These are phyloP conservation scores for Brachyalestes nurse DNA, from an alignment of 2,797 vertebrate species.

Conservation along the genomic window DNA sequence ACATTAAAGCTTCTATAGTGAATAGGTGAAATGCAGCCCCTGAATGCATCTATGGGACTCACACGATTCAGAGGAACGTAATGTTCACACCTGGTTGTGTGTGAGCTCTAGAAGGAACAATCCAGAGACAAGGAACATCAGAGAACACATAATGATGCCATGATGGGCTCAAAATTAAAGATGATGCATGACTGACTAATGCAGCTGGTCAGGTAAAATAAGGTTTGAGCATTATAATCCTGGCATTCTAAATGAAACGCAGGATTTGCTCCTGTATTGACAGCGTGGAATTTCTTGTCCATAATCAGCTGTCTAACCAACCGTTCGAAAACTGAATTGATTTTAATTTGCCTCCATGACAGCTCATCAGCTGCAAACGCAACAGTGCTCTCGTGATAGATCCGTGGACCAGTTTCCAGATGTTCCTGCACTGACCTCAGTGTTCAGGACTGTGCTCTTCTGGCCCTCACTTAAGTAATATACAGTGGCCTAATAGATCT, in stretches of 20 bases:
- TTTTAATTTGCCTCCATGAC: slow-evolving; percentile 31
- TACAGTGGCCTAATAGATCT: slow-evolving; percentile 40
- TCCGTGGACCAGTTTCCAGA: slow-evolving; percentile 1
- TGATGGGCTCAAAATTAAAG: not conserved
- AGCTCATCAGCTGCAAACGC: slow-evolving; percentile 22
- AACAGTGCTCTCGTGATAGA: slow-evolving; percentile 15
- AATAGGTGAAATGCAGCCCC: not conserved
- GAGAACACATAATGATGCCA: not conserved
- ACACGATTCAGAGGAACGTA: not conserved
- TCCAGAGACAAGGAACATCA: not conserved
- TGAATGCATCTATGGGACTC: not conserved
- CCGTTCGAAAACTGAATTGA: slow-evolving; percentile 41
- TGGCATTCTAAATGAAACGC: not conserved
- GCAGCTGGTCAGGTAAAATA: not conserved
- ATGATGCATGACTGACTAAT: not conserved
- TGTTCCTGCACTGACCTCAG: slow-evolving; percentile 26
- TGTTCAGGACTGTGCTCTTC: not conserved
- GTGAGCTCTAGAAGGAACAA: not conserved
- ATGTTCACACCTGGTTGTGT: not conserved
- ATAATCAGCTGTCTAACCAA: slow-evolving; percentile 44
- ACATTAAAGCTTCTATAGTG: not conserved
- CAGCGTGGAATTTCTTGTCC: not conserved
- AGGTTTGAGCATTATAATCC: not conserved
- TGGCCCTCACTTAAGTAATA: slow-evolving; percentile 27
- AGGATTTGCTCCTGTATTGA: not conserved